A percentile compares a stretch with the other conserved stretches of the same genome.
These are phyloP conservation scores for Agapornis canus DNA, from an alignment of 2,797 vertebrate genomes.

Conservation along the genomic window DNA sequence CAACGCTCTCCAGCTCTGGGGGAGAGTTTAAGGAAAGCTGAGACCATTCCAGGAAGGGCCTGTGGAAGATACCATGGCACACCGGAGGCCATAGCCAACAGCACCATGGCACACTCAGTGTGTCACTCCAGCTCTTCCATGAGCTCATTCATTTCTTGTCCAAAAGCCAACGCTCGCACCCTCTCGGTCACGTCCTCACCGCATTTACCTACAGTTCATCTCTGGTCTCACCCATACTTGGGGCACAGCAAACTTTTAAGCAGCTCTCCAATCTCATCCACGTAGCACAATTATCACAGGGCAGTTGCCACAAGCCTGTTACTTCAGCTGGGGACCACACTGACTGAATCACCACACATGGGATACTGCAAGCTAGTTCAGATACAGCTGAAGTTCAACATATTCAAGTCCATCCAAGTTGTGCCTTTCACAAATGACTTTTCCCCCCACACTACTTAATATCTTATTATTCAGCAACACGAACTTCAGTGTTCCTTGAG, in stretches of 20 bases:
- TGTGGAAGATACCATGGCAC: not conserved
- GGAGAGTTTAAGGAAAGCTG: not conserved
- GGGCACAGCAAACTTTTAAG: not conserved
- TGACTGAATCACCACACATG: fast-evolving
- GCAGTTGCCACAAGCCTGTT: not conserved
- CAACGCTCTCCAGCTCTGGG: not conserved
- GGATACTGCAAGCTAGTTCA: fast-evolving
- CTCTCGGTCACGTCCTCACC: not conserved
- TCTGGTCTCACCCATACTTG: fast-evolving
- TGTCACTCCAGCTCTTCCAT: not conserved
- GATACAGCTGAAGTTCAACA: fast-evolving
- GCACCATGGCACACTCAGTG: not conserved
- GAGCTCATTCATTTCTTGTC: not conserved
- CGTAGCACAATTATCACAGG: not conserved
- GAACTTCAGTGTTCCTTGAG: not conserved
- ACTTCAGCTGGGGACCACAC: not conserved
- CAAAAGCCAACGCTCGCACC: not conserved
- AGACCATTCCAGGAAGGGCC: not conserved
- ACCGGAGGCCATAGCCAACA: not conserved
- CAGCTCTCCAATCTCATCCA: not conserved
- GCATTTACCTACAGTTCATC: not conserved
- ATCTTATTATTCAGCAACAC: not conserved
- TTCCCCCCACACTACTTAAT: fast-evolving
- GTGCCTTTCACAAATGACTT: not conserved
- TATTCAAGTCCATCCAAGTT: not conserved